Evolutionary conservation across 2,797 vertebrate species (phyloP), one percentile per base, ranked within the genome.

Genomic region (Euphonia xanthogaster): DNA sequence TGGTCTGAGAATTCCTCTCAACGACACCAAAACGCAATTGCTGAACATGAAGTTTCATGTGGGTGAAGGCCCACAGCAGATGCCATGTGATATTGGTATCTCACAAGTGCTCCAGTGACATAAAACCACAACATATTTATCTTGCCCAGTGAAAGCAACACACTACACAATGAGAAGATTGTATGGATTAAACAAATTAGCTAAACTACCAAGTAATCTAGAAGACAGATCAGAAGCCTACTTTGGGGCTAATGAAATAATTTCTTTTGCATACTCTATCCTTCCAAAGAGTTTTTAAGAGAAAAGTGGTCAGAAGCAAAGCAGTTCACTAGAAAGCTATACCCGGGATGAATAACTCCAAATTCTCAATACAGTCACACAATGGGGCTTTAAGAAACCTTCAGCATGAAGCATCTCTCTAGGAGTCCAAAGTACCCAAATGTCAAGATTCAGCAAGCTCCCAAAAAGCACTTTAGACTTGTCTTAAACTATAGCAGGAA

Each of bases 41-140:
- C 2, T 27, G 10, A 67, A 65, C 0, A 0, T 27, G 7, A 85
- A 45, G 39, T 63, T 92, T 48, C 44, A 33, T 0, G 0, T 13
- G 18, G 8, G 24, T 57, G 28, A 88, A 61, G 27, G 60, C 21
- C 28, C 21, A n/a, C 39, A 79, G 61, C 40, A 71, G 39, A n/a
- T 19, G 22, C 17, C 28, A 10, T 0, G 0, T 6, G 3, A 61
- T 16, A 39, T 0, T 30, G 27, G 4, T 48, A 62, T 23, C n/a
- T 50, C 60, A 31, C 40, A 53, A 21, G 28, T 9, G 14, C 44
- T 60, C 6, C 14, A 5, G 17, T 9, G 37, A 54, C 28, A 51
- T 10, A 54, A 66, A 86, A 10, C 25, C 6, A 50, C 35, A 66
- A 47, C 2, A 4, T 4, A 48, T 4, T 63, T n/a, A 50, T 25